A percentile compares a stretch with the other conserved stretches of the same genome.
These are phyloP conservation scores for Scaptomyza reducta DNA, from an alignment of 2,888 invertebrate species.

Conservation along the genomic window DNA sequence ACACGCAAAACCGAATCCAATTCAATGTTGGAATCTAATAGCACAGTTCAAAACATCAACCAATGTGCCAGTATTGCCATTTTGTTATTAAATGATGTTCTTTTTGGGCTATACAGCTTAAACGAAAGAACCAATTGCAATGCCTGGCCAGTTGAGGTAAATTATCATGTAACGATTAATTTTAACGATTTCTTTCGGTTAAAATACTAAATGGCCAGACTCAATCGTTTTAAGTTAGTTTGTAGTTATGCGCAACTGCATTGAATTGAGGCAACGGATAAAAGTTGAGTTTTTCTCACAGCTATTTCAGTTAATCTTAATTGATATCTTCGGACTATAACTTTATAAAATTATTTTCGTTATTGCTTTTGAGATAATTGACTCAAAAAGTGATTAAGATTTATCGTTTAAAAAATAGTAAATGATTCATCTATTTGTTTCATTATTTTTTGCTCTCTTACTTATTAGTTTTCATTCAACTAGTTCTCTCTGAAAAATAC, in stretches of 20 bases:
- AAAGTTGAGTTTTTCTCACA: no score
- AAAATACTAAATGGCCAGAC: background rate
- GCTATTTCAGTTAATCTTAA: no score
- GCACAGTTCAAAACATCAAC: background rate
- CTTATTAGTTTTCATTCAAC: no score
- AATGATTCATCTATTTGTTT: no score
- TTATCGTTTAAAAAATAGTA: no score
- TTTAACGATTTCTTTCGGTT: background rate
- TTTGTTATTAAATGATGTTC: conserved; percentile 15
- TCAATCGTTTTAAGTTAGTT: background rate
- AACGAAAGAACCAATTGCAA: background rate
- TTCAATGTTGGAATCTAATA: conserved; percentile 24
- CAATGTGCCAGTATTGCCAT: background rate
- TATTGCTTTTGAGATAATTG: no score
- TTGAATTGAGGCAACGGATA: no score
- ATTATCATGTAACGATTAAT: conserved; percentile 1
- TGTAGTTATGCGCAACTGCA: no score
- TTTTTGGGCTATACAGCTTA: background rate
- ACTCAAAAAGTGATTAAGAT: no score
- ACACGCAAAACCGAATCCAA: conserved; percentile 2
- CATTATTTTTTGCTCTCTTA: no score
- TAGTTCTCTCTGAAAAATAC: background rate
- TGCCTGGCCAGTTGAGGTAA: conserved; percentile 12
- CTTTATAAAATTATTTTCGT: no score
- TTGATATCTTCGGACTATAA: no score